Percentiles rank a stretch among this genome's conserved stretches.
Evolutionary conservation across 2,888 invertebrate genomes (phyloP).

Genomic region (Cacoxenus indagator): DNA sequence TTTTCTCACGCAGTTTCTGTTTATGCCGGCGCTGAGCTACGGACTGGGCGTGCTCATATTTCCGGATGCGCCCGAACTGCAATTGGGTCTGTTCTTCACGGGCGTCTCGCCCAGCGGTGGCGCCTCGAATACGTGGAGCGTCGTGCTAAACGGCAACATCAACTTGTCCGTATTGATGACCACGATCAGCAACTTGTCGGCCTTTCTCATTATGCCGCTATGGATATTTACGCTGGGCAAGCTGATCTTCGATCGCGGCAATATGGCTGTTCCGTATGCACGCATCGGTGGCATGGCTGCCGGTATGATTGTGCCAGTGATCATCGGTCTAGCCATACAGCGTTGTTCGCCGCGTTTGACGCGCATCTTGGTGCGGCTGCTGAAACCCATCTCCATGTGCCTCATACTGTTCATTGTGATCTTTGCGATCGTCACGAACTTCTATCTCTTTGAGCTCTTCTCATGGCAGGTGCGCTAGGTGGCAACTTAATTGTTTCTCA

Average conservation of each 20-base stretch:
- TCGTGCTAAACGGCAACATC: conserved; percentile 91
- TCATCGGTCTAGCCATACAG: conserved; percentile 79
- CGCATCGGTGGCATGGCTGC: conserved; percentile 82
- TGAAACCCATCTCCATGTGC: conserved; percentile 86
- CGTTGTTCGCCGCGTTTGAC: conserved; percentile 78
- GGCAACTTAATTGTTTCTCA: background rate
- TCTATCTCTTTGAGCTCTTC: conserved; percentile 89
- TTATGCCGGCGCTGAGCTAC: conserved; percentile 90
- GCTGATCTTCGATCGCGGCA: conserved; percentile 79
- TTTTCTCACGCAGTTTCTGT: conserved; percentile 82
- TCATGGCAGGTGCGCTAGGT: conserved; percentile 81
- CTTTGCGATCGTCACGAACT: conserved; percentile 90
- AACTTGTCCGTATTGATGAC: conserved; percentile 97
- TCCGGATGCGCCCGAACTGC: conserved; percentile 78
- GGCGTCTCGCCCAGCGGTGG: conserved; percentile 95
- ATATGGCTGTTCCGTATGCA: conserved; percentile 82
- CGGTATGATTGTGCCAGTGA: conserved; percentile 81
- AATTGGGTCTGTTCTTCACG: conserved; percentile 89
- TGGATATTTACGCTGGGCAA: conserved; percentile 92
- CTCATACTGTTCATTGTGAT: conserved; percentile 86
- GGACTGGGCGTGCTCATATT: conserved; percentile 80
- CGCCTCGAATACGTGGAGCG: conserved; percentile 96
- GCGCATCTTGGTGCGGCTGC: conserved; percentile 80
- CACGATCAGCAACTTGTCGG: conserved; percentile 86
- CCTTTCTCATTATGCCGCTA: conserved; percentile 92